Evolutionary conservation across 30 jellyfish, hydroid and myxozoan genomes (phyloP).

Genomic region (Phacellophora camtschatica): DNA sequence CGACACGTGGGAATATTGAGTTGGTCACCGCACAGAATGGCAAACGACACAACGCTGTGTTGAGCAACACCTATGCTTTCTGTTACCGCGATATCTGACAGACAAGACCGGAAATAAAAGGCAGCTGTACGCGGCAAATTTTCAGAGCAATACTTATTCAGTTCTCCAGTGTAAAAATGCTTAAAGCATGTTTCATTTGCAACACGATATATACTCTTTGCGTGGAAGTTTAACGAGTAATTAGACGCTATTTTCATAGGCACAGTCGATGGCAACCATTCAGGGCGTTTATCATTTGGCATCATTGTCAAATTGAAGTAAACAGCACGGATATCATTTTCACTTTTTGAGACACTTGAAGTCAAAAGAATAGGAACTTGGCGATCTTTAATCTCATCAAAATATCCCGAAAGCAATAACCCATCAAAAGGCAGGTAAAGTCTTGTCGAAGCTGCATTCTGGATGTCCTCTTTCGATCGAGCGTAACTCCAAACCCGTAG

Average conservation of each 20-base stretch:
- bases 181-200: constrained; percentile 18
- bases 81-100: constrained; percentile 58
- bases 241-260: constrained; percentile 5
- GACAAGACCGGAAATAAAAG: constrained; percentile 48
- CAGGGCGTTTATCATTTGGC: constrained; percentile 13
- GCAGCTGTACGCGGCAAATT: constrained; percentile 53
- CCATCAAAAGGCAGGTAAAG: constrained; percentile 30
- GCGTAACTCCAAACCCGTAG: constrained; percentile 59
- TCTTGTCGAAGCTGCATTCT: background rate
- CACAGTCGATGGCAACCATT: constrained; percentile 57
- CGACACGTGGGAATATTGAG: constrained; percentile 10
- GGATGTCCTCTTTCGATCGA: constrained; percentile 6
- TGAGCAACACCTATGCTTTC: constrained; percentile 2
- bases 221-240: constrained; percentile 7
- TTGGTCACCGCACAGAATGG: constrained; percentile 16
- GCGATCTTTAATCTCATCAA: constrained; percentile 26
- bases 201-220: background rate
- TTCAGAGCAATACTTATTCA: constrained; percentile 21
- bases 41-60: constrained; percentile 31
- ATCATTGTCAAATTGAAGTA: background rate
- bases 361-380: constrained; percentile 19
- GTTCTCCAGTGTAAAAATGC: constrained; percentile 36
- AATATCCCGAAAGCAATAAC: constrained; percentile 14
- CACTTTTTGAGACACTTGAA: background rate
- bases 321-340: background rate